Percentiles rank a stretch among this genome's conserved stretches.
These are phyloP conservation scores for Microchrysa polita DNA, from an alignment of 2,888 invertebrate genomes.

Conservation along the genomic window DNA sequence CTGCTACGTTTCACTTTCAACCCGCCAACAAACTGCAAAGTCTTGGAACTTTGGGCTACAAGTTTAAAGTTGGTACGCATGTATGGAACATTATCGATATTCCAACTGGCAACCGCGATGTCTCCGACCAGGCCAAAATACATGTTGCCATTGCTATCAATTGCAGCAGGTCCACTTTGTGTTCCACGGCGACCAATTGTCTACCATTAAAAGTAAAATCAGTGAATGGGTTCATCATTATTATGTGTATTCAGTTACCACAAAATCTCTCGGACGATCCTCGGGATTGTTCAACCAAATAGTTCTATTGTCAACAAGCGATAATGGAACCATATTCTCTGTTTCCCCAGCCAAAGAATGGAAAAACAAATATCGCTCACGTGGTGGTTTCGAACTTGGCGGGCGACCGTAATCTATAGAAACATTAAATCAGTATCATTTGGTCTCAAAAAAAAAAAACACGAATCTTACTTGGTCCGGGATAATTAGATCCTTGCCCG, in stretches of 20 bases:
- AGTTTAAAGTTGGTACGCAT: constrained; percentile 67
- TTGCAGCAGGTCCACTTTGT: constrained; percentile 77
- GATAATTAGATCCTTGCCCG: too few relatives aligned
- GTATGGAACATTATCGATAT: constrained; percentile 70
- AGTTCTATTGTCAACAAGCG: constrained; percentile 67
- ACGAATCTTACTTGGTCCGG: too few relatives aligned
- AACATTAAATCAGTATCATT: too few relatives aligned
- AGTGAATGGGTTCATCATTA: background rate
- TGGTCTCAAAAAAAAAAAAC: too few relatives aligned
- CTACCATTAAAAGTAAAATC: constrained; percentile 57
- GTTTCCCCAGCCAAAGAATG: constrained; percentile 71
- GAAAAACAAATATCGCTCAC: constrained; percentile 68
- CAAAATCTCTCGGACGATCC: constrained; percentile 66
- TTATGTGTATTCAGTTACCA: constrained; percentile 55
- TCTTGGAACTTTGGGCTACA: constrained; percentile 68
- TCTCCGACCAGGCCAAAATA: constrained; percentile 76
- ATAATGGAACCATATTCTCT: constrained; percentile 70
- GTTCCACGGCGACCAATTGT: constrained; percentile 69
- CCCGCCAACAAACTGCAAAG: constrained; percentile 78
- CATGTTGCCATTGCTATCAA: constrained; percentile 73
- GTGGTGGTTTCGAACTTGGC: too few relatives aligned
- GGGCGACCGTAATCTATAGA: background rate
- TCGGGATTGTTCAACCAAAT: constrained; percentile 64
- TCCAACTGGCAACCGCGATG: constrained; percentile 78
- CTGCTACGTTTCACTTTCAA: constrained; percentile 72